These are phyloP conservation scores for Hyles euphorbiae DNA, from an alignment of 1,140 invertebrate genomes.

Conservation along the genomic window DNA sequence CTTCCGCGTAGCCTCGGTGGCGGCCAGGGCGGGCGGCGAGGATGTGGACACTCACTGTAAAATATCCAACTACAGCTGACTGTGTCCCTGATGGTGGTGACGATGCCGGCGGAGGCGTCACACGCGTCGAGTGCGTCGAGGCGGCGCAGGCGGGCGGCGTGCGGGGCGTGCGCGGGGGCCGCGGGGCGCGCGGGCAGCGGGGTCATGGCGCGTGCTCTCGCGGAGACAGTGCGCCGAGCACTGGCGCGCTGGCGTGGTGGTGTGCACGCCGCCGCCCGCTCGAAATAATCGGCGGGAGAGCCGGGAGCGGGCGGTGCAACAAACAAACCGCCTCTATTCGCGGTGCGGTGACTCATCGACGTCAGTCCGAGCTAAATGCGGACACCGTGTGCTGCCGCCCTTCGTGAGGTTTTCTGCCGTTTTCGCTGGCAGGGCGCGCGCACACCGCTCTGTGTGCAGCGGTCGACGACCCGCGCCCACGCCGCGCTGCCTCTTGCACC, in stretches of 20 bases:
- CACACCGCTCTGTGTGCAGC: constrained; percentile 44
- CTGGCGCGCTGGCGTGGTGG: constrained; percentile 21
- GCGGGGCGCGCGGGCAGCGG: constrained; percentile 63
- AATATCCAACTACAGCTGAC: constrained; percentile 79
- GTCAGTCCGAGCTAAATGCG: constrained; percentile 71
- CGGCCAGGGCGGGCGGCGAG: constrained; percentile 1
- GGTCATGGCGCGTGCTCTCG: constrained; percentile 56
- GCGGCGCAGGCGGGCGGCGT: constrained; percentile 63
- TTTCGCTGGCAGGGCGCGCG: constrained; percentile 61
- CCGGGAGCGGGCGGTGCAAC: constrained; percentile 71
- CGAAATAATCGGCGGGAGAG: constrained; percentile 71
- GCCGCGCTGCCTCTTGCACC: constrained; percentile 50
- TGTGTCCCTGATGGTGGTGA: constrained; percentile 76
- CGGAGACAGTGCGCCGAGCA: constrained; percentile 51
- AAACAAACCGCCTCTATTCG: constrained; percentile 72
- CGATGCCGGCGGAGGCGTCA: constrained; percentile 73
- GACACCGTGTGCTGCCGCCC: constrained; percentile 70
- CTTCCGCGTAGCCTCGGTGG: constrained; percentile 23
- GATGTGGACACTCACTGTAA: constrained; percentile 74
- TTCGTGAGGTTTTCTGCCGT: constrained; percentile 70
- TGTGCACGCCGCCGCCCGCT: constrained; percentile 39
- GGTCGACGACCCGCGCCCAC: constrained; percentile 67
- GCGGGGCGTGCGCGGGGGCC: constrained; percentile 59
- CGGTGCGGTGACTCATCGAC: constrained; percentile 64
- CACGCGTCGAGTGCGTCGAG: constrained; percentile 75